Evolutionary conservation across 2,888 invertebrate genomes (phyloP).

Genomic region (Tipula vernalis): DNA sequence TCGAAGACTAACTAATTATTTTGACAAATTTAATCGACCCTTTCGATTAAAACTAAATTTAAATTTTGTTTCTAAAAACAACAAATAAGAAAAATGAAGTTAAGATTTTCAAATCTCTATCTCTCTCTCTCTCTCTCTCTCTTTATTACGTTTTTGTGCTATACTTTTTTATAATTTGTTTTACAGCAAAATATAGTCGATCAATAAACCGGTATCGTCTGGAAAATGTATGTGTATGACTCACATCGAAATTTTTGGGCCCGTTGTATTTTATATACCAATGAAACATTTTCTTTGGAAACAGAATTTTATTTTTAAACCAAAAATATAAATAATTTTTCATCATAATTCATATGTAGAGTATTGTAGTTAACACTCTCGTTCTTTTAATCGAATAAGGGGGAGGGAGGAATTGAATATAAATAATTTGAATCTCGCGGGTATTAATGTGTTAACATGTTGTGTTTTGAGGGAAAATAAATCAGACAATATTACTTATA

Average conservation of each 20-base stretch:
- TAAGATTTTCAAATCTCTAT: not conserved
- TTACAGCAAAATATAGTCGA: not conserved
- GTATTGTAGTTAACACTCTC: not conserved
- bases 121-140: not conserved
- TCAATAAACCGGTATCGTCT: not conserved
- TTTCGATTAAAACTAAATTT: not conserved
- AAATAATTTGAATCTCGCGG: not conserved
- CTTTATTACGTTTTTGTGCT: not conserved
- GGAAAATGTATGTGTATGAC: not conserved
- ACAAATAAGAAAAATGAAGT: not conserved
- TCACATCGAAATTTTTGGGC: not conserved
- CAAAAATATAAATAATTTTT: constrained; percentile 1
- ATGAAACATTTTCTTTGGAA: not conserved
- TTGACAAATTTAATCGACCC: not conserved
- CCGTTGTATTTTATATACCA: not conserved
- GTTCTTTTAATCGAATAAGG: not conserved
- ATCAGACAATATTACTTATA: not conserved
- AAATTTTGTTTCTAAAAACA: not conserved
- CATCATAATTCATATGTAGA: not conserved
- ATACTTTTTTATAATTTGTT: not conserved
- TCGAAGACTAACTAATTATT: not conserved
- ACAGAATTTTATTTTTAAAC: not conserved
- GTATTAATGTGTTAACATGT: not conserved
- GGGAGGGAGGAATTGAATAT: not conserved
- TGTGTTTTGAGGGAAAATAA: not conserved